Evolutionary conservation across 2,888 invertebrate species (phyloP), one percentile per base, ranked within the genome.

Genomic region (Temnothorax ravouxi): DNA sequence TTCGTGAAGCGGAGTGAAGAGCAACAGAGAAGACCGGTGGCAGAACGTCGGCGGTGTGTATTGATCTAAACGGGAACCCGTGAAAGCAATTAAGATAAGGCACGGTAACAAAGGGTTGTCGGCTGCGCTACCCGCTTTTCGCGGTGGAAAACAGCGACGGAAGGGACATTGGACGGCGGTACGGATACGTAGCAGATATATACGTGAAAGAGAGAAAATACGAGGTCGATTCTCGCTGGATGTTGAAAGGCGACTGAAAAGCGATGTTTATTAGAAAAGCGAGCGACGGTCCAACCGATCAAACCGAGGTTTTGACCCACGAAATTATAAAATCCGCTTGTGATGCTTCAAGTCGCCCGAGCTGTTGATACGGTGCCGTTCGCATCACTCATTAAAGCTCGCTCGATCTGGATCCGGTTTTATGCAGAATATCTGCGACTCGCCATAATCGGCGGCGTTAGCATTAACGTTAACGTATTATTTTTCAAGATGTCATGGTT

Each of bases 41-140:
- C 66, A 54, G 87, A 83, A 75, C 84, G 83, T 67, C 64, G 82
- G 88, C 84, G 88, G 87, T 91, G 91, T 91, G 94, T 94, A 94
- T 94, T 94, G 94, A 94, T 94, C 94, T 94, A 93, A 94, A 94
- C 92, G 92, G 91, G 92, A 92, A 92, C 88, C 92, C 92, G 93
- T 93, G 93, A 94, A 93, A 94, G 94, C 94, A 94, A 94, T 94
- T 94, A 94, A 94, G 94, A 94, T 94, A 94, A 94, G 93, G 93
- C 91, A 93, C 93, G 93, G 93, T 93, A 93, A 94, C 94, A 94
- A 94, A 94, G 93, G 94, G 94, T 94, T 94, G 93, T 93, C 93
- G 93, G 91, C 92, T 89, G 90, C 80, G 90, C 77, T 87, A 87
- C 84, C 86, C 89, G 91, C 88, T 91, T 92, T 92, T 92, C 90